Base-by-base conservation (phyloP, 2,888 invertebrate genomes). In the Chymomyza caudatula region DNA sequence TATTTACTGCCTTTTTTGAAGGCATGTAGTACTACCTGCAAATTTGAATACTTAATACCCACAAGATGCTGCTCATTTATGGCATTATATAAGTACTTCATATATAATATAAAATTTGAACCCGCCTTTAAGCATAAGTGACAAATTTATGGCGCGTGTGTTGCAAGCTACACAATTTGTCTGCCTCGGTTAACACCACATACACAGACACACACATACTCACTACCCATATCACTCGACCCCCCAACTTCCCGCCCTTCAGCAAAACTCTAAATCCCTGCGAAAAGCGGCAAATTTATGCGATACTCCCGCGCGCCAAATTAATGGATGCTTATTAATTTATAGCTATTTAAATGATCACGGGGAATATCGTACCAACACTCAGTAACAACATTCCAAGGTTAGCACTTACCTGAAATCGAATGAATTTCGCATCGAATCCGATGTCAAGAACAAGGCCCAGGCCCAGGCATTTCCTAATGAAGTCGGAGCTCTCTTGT, bases 71-170 rank as follows among this genome's bases (percentile, higher is more conserved):
- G 47, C 47, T 47, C 47, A 17, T 43, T 43, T 43, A 15, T 43
- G 15, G 43, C 43, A 43, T 47, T 47, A 47, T 47, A 47, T 17
- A 44, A 44, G 17, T 4, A 4, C 19, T 0, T 47, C 5, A 47
- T 4, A 11, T 37, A 11, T 11, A 11, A 37, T 37, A 37, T 25
- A 37, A 37, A 37, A 37, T 37, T 37, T 37, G 29, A 37, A 37
- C 8, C 29, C 29, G 11, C 11, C 29, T 11, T 37, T 37, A 66
- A 29, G 71, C 66, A 78, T 82, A 82, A 82, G 85, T 82, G 81
- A 82, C 81, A 82, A 82, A 82, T 82, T 82, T 82, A 82, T 82
- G 82, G 83, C 85, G 81, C 83, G 81, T 85, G 81, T 85, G 78
- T 80, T 73, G 82, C 78, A 84, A 80, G 77, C 80, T 81, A 80